These are phyloP conservation scores for Mallotus villosus DNA, from an alignment of 2,797 vertebrate genomes.

Conservation along the genomic window DNA sequence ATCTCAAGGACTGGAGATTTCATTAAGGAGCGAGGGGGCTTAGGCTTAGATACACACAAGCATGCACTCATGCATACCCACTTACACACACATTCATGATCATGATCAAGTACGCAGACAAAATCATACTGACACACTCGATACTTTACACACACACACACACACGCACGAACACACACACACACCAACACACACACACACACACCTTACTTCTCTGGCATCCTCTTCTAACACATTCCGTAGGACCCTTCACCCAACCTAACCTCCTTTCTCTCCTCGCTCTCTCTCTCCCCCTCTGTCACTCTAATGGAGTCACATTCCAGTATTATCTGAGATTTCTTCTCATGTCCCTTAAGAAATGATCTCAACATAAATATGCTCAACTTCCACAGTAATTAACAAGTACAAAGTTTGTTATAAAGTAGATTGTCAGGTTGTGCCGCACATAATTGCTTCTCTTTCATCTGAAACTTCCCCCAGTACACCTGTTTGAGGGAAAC, in stretches of 20 bases:
- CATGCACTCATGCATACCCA: not conserved
- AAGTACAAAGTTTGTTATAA: too few relatives aligned
- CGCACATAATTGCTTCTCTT: too few relatives aligned
- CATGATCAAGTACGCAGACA: not conserved
- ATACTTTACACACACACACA: not conserved
- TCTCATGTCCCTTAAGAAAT: too few relatives aligned
- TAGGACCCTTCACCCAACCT: constrained; percentile 20
- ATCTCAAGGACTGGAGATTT: constrained; percentile 14
- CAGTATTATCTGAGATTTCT: too few relatives aligned
- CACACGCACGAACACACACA: too few relatives aligned
- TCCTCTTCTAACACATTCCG: constrained; percentile 62
- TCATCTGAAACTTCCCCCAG: too few relatives aligned
- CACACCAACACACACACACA: not conserved
- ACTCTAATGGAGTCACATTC: constrained; percentile 1
- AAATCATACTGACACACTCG: not conserved
- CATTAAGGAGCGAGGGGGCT: not conserved
- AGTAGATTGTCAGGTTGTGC: too few relatives aligned
- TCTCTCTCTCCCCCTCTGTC: constrained; percentile 20
- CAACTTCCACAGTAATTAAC: too few relatives aligned
- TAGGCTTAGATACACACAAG: not conserved
- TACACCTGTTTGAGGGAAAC: too few relatives aligned
- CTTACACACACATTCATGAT: not conserved
- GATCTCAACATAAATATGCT: too few relatives aligned
- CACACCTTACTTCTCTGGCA: constrained; percentile 30
- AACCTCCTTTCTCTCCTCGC: not conserved